Evolutionary conservation across 2,113 vertebrate species (phyloP).

Genomic region (Blennius ocellaris): DNA sequence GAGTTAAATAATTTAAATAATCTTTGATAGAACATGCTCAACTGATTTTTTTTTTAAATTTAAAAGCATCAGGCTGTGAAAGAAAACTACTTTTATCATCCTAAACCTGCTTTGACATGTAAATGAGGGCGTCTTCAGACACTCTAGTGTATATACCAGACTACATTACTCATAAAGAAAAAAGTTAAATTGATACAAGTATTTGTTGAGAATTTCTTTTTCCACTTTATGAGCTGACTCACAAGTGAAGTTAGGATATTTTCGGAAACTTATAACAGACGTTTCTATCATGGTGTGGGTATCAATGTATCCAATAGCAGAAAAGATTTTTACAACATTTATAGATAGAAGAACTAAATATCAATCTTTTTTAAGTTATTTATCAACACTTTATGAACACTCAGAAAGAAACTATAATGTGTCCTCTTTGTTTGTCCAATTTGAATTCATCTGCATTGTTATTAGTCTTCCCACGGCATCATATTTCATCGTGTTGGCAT

Average conservation of each 20-base stretch:
- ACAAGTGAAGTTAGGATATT: not conserved
- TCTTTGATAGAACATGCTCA: constrained; percentile 10
- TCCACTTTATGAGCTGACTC: no score
- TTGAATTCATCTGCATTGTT: not conserved
- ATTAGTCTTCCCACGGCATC: not conserved
- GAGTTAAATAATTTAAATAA: constrained; percentile 32
- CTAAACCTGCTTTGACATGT: not conserved
- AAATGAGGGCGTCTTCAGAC: constrained; percentile 4
- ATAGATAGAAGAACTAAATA: no score
- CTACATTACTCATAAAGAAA: not conserved
- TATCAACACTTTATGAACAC: not conserved
- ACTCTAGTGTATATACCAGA: not conserved
- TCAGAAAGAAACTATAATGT: not conserved
- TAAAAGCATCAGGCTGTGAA: not conserved
- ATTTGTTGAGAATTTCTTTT: no score
- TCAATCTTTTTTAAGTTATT: no score
- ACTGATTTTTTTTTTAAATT: not conserved
- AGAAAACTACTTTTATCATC: constrained; percentile 5
- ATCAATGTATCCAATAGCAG: no score
- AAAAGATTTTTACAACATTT: no score
- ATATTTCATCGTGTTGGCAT: not conserved
- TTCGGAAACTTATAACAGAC: no score
- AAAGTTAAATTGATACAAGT: not conserved
- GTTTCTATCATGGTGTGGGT: no score
- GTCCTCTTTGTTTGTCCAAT: not conserved